Evolutionary conservation across 2,888 invertebrate genomes (phyloP), one percentile per base, ranked within the genome.

Genomic region (Drosophila peninsularis): DNA sequence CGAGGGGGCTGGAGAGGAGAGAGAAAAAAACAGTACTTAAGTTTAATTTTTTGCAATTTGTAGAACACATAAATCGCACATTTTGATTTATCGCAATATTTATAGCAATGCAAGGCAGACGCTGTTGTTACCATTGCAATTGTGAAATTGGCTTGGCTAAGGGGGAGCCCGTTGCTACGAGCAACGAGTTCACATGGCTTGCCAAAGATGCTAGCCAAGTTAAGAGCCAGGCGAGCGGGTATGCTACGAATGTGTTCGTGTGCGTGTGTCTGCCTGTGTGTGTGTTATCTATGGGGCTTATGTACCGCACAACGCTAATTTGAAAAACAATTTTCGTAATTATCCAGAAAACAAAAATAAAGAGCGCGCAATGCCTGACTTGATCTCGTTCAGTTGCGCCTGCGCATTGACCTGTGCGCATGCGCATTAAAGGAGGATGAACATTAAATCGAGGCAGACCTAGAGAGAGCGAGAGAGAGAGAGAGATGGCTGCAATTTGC

Each of bases 321-420:
- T 91, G 88, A 85, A 90, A 89, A 91, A 91, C 91, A 91, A 91
- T 91, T 91, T 91, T 90, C 90, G 90, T 91, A 91, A 91, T 91
- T 91, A 91, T 90, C 88, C 84, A 78, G 80, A 89, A 87, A 88
- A 80, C 74, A 75, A 63, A 66, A 70, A 71, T 54, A 73, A 71
- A 77, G 62, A 69, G 55, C 41, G 69, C 62, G 65, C 69, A 78
- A 78, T 75, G 72, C 54, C 56, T 52, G 67, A 74, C 61, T 74
- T 79, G 84, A 85, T 88, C 88, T 85, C 78, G 84, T 85, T 85
- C 88, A 78, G 88, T 85, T 86, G 88, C 86, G 75, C 78, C 75
- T 78, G 78, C 78, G 85, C 82, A 79, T 86, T 88, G 84, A 85
- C 87, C 84, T 86, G 80, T 63, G 88, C 83, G 85, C 88, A 85